A percentile compares a stretch with the other conserved stretches of the same genome.
These are phyloP conservation scores for Pterostichus madidus DNA, from an alignment of 2,888 invertebrate genomes.

Conservation along the genomic window DNA sequence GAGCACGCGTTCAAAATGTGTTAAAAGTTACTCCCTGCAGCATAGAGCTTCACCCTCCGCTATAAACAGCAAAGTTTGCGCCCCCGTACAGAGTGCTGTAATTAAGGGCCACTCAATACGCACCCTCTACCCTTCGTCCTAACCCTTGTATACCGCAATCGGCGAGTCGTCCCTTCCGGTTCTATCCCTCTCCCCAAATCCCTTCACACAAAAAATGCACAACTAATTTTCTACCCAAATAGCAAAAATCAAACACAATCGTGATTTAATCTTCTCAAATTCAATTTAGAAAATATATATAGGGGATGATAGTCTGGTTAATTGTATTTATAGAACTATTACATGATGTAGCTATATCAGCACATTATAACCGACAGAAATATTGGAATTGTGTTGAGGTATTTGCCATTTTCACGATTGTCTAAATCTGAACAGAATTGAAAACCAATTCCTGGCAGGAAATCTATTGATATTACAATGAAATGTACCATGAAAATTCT, in stretches of 20 bases:
- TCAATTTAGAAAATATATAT: background rate
- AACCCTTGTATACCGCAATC: conserved; percentile 51
- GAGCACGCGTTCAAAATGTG: conserved; percentile 31
- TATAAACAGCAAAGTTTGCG: conserved; percentile 72
- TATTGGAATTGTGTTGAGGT: too few relatives aligned
- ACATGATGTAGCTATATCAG: too few relatives aligned
- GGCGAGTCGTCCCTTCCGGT: background rate
- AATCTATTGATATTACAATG: conserved; percentile 50
- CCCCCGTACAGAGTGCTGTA: conserved; percentile 74
- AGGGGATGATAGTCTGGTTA: background rate
- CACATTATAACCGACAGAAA: too few relatives aligned
- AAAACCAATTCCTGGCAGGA: conserved; percentile 51
- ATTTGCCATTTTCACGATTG: too few relatives aligned
- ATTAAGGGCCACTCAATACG: conserved; percentile 77
- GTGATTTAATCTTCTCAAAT: conserved; percentile 13
- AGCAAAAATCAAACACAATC: conserved; percentile 37
- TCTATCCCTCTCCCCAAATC: background rate
- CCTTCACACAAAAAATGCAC: conserved; percentile 38
- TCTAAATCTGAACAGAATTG: background rate
- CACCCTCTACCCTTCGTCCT: conserved; percentile 69
- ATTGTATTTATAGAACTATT: too few relatives aligned
- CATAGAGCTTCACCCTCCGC: conserved; percentile 68
- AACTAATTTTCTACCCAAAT: conserved; percentile 52
- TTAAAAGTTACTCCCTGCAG: conserved; percentile 31
- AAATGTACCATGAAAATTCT: conserved; percentile 60